phyloP scores from a whole-genome alignment of 23 tunicate species.

The Ascidia mentula region DNA sequence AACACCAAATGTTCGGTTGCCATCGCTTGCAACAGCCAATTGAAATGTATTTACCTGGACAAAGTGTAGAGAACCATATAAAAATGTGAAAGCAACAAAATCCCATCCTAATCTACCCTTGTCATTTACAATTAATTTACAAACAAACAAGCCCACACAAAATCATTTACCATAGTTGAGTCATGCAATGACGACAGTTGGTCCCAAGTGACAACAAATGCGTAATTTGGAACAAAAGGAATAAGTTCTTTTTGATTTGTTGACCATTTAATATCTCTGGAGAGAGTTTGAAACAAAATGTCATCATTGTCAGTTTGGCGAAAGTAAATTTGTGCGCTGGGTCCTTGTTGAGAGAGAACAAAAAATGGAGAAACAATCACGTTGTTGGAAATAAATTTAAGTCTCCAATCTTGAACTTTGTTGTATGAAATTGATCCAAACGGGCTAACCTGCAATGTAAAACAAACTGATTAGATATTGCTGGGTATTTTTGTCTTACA shows the following conservation, averaged over 20 bases:
- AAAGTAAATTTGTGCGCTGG: slow-evolving; percentile 3
- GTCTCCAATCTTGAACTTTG: background rate
- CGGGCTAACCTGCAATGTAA: slow-evolving; percentile 10
- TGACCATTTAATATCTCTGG: background rate
- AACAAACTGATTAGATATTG: too few species aligned
- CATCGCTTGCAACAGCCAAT: slow-evolving; percentile 23
- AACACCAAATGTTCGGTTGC: slow-evolving; percentile 16
- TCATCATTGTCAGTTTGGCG: slow-evolving; percentile 14
- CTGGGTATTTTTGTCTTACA: too few species aligned
- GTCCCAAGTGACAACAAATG: slow-evolving; percentile 12
- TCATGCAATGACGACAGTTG: background rate
- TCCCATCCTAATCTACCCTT: background rate
- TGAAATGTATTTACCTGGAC: slow-evolving; percentile 33
- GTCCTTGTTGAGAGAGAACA: background rate
- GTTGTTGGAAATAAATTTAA: background rate
- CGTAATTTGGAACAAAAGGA: background rate
- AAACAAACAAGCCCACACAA: background rate
- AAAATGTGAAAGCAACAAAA: background rate
- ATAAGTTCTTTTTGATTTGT: background rate
- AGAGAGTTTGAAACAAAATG: background rate
- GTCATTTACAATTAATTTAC: background rate
- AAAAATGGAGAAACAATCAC: slow-evolving; percentile 22
- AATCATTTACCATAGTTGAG: background rate
- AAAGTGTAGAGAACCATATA: background rate
- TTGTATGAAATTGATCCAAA: slow-evolving; percentile 17